Percentiles rank a stretch among this genome's conserved stretches.
These are phyloP conservation scores for Ectemnius lituratus DNA, from an alignment of 2,888 invertebrate genomes.

Conservation along the genomic window DNA sequence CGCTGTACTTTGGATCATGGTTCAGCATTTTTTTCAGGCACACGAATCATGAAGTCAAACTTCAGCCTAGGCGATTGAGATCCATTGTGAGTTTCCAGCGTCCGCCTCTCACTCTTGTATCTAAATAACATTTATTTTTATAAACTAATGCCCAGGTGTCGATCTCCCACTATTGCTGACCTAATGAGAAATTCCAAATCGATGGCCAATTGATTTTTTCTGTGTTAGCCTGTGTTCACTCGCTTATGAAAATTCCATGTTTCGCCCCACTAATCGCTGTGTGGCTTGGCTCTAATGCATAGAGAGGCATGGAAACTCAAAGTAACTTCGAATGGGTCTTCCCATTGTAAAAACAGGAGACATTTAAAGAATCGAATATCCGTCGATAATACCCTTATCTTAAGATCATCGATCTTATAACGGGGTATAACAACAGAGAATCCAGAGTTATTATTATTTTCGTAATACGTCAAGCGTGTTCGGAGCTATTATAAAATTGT, in stretches of 20 bases:
- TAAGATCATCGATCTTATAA: too few relatives aligned
- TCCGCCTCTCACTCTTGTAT: constrained; percentile 17
- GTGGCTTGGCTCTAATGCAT: not conserved
- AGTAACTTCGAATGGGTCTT: not conserved
- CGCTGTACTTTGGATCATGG: constrained; percentile 34
- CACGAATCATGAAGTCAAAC: constrained; percentile 37
- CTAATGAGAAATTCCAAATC: constrained; percentile 11
- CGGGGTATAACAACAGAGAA: not conserved
- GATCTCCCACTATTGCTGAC: constrained; percentile 29
- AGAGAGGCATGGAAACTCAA: too few relatives aligned
- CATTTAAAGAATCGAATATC: constrained; percentile 4
- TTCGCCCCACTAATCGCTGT: not conserved
- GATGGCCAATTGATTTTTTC: too few relatives aligned
- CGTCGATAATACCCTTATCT: too few relatives aligned
- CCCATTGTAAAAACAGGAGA: not conserved
- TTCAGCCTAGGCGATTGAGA: constrained; percentile 24
- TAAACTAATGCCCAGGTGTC: constrained; percentile 36
- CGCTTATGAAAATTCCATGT: not conserved
- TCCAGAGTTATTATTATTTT: constrained; percentile 54
- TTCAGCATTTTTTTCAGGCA: constrained; percentile 24
- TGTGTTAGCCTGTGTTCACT: not conserved
- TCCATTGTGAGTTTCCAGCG: constrained; percentile 32
- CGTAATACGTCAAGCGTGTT: constrained; percentile 35
- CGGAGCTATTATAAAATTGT: constrained; percentile 25
- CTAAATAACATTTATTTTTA: constrained; percentile 49